Conservation (phyloP, 2,888 invertebrate species). For the Diplolepis rosae region DNA sequence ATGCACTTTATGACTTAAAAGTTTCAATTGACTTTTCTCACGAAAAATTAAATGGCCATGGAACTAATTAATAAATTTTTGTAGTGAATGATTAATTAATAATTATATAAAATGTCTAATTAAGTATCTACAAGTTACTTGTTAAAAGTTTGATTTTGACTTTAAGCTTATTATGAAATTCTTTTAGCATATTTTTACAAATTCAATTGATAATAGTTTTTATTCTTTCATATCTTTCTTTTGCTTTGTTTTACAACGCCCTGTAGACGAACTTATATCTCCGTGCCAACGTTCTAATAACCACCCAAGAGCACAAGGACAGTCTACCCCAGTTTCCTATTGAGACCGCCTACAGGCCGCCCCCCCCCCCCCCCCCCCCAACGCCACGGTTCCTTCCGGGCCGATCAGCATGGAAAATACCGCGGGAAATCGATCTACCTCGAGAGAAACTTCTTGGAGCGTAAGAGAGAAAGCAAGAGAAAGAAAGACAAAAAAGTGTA, state of each 20-base stretch:
- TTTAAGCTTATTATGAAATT: too few species aligned
- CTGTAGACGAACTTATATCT: constrained; percentile 64
- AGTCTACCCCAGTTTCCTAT: constrained; percentile 72
- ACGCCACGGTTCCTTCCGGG: constrained; percentile 59
- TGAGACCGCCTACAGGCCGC: constrained; percentile 63
- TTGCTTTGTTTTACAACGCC: constrained; percentile 46
- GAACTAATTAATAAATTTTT: too few species aligned
- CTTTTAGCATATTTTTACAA: too few species aligned
- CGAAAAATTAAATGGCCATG: too few species aligned
- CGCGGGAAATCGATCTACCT: constrained; percentile 5
- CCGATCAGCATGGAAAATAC: constrained; percentile 66
- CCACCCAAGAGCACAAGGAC: constrained; percentile 71
- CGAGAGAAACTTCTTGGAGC: neutral
- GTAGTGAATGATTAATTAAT: too few species aligned
- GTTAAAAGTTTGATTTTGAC: too few species aligned
- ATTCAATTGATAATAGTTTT: too few species aligned
- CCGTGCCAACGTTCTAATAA: constrained; percentile 72
- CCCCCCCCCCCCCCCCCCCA: constrained; percentile 24
- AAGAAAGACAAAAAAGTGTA: neutral
- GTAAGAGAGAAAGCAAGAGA: constrained; percentile 3
- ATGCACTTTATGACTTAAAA: too few species aligned
- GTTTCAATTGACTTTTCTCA: neutral
- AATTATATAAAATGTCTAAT: too few species aligned
- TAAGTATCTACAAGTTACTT: too few species aligned
- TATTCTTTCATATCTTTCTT: too few species aligned